phyloP scores from a whole-genome alignment of 2,888 invertebrate genomes.

The Theristus sp. region DNA sequence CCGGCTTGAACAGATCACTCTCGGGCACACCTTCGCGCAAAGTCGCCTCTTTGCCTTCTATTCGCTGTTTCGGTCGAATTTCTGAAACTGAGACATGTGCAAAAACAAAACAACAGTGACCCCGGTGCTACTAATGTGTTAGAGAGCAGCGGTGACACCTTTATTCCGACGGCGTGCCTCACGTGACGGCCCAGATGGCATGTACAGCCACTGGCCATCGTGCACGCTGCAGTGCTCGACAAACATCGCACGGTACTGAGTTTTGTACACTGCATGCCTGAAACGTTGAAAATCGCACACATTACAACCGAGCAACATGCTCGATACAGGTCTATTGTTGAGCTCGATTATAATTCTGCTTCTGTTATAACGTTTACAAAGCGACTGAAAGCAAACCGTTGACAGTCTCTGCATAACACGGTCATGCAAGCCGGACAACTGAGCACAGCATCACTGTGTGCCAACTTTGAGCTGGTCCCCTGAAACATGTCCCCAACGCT shows the following conservation, averaged over 20 bases:
- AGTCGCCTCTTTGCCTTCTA: too few species aligned
- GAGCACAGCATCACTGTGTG: constrained; percentile 40
- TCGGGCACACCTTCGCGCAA: too few species aligned
- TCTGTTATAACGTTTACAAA: too few species aligned
- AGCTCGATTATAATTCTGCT: too few species aligned
- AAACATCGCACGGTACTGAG: constrained; percentile 45
- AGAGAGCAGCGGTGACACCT: neutral
- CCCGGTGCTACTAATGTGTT: neutral
- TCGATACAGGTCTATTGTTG: too few species aligned
- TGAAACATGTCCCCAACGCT: too few species aligned
- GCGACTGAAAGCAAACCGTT: constrained; percentile 32
- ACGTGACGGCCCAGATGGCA: constrained; percentile 11
- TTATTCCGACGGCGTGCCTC: neutral
- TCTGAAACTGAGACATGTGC: neutral
- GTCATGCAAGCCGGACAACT: constrained; percentile 44
- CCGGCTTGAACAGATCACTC: constrained; percentile 36
- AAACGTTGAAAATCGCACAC: neutral
- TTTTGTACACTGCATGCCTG: constrained; percentile 38
- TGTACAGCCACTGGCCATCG: constrained; percentile 19
- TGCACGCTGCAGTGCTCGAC: constrained; percentile 40
- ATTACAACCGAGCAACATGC: neutral
- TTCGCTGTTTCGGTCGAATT: too few species aligned
- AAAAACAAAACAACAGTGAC: neutral
- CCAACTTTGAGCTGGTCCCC: constrained; percentile 14
- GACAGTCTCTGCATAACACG: constrained; percentile 42